Conservation (phyloP, 2,797 vertebrate species). For the Gastrophryne carolinensis region DNA sequence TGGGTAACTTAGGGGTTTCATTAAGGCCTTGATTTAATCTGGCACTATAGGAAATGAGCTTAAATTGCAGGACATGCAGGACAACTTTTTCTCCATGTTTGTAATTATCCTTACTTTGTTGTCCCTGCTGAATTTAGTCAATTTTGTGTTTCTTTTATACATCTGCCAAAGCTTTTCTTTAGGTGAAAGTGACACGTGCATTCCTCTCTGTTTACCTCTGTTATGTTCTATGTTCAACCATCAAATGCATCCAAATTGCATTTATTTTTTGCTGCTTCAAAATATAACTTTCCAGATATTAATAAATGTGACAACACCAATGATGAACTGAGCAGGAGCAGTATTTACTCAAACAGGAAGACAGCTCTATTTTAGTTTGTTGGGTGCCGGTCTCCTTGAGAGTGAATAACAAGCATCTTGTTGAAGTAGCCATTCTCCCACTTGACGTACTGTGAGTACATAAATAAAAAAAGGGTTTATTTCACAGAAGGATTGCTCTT, state of each 20-base stretch:
- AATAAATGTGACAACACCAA: background rate
- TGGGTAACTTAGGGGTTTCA: too few relatives aligned
- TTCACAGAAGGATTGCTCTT: slow-evolving; percentile 41
- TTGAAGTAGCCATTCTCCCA: background rate
- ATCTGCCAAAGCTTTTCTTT: background rate
- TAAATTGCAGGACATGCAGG: too few relatives aligned
- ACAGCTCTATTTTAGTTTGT: slow-evolving; percentile 4
- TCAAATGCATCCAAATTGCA: background rate
- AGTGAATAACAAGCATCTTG: slow-evolving; percentile 25
- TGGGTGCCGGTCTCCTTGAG: slow-evolving; percentile 1
- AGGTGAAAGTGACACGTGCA: background rate
- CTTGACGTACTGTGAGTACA: slow-evolving; percentile 25
- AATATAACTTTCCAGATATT: background rate
- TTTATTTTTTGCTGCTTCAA: background rate
- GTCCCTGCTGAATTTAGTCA: too few relatives aligned
- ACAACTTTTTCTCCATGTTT: too few relatives aligned
- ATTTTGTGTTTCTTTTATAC: too few relatives aligned
- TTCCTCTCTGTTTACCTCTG: background rate
- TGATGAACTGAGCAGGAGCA: background rate
- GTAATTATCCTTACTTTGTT: too few relatives aligned
- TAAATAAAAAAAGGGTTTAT: slow-evolving; percentile 48
- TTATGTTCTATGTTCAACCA: background rate
- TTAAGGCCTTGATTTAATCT: too few relatives aligned
- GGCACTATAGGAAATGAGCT: too few relatives aligned
- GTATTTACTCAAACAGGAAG: background rate